phyloP scores from a whole-genome alignment of 2,888 invertebrate species.

The Dicyrtoma fusca region DNA sequence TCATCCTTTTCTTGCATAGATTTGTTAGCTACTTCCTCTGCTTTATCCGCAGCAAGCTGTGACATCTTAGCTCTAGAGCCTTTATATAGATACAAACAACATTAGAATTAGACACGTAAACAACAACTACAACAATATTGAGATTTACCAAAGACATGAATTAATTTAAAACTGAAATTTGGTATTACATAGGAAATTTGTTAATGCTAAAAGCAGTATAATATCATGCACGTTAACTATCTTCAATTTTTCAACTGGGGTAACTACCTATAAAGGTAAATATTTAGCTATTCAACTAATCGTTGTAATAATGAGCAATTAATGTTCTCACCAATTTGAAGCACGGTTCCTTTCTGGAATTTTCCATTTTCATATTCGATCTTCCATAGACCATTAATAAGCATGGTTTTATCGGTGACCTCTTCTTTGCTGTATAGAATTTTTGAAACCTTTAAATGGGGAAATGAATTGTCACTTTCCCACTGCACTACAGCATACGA shows the following conservation, averaged over 20 bases:
- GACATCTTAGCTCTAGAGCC: background rate
- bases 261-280: background rate
- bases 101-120: no score
- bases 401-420: background rate
- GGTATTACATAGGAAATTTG: no score
- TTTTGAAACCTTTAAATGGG: background rate
- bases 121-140: no score
- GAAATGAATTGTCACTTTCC: background rate
- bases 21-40: background rate
- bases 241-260: background rate
- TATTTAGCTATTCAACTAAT: background rate
- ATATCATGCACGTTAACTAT: no score
- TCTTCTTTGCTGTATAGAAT: background rate
- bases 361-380: no score
- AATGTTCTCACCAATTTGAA: background rate
- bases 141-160: no score
- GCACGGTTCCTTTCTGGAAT: background rate
- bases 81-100: background rate
- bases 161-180: no score
- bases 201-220: no score
- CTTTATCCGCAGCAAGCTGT: background rate
- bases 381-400: no score
- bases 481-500: background rate
- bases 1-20: background rate
- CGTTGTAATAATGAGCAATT: background rate